Conservation (phyloP, 2,113 vertebrate genomes). For the Epinephelus cyanopodus region DNA sequence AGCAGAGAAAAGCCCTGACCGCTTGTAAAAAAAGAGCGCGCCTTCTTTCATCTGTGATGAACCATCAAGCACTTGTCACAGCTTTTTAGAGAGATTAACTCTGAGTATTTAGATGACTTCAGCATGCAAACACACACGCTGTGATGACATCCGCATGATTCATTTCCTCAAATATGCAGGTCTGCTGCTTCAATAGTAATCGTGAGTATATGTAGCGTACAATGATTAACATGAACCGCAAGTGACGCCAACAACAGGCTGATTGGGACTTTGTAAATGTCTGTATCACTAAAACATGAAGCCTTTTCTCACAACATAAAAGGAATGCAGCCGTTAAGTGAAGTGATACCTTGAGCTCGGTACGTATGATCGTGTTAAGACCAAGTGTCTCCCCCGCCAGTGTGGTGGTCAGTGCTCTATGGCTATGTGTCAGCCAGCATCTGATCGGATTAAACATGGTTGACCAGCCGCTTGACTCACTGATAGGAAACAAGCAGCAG, state of each 20-base stretch:
- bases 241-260: not conserved
- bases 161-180: conserved; percentile 46
- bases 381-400: conserved; percentile 14
- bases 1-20: not conserved
- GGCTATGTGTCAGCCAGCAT: conserved; percentile 54
- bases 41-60: conserved; percentile 41
- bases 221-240: conserved; percentile 1
- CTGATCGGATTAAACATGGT: conserved; percentile 64
- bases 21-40: conserved; percentile 13
- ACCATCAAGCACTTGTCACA: conserved; percentile 38
- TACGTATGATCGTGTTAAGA: conserved; percentile 16
- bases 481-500: conserved; percentile 34
- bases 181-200: conserved; percentile 34
- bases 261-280: not conserved
- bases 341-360: not conserved
- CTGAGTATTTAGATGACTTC: conserved; percentile 41
- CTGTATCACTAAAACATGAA: not conserved
- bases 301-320: too few species aligned
- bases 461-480: conserved; percentile 52
- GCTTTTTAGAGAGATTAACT: conserved; percentile 58
- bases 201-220: not conserved
- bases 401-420: conserved; percentile 19
- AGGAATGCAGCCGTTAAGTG: not conserved
- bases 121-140: conserved; percentile 14
- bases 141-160: conserved; percentile 57